Evolutionary conservation across 1,140 invertebrate species (phyloP), one percentile per base, ranked within the genome.

Genomic region (Homalodisca vitripennis): DNA sequence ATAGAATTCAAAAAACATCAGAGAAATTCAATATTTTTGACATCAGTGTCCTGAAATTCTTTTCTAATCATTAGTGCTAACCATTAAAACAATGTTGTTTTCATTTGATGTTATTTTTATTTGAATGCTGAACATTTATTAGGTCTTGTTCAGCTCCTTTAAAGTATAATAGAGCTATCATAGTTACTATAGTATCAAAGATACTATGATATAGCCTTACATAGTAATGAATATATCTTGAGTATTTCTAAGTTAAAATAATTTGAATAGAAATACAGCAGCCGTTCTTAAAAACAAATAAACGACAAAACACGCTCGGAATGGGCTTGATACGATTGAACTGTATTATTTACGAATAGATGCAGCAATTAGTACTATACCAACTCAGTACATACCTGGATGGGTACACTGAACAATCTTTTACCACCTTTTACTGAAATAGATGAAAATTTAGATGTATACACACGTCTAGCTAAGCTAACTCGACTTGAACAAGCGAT

Each of bases 121-220:
- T 66, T 66, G 47, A 66, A 66, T 32, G 47, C 47, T 27, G 46
- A 47, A 32, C 63, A 47, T 66, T 66, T 30, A 66, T 70, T 60
- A 60, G 69, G 47, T 34, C 62, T 67, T 57, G 65, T 70, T 67
- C 69, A 67, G 69, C 69, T 70, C 64, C 69, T 67, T 70, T 62
- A 34, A 70, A 70, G 55, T 55, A 62, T 48, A 70, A 47, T 66
- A 53, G 60, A 70, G 69, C 69, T 62, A 70, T 66, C 62, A 70
- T 70, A 70, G 69, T 70, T 66, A 70, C 69, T 67, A 67, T 62
- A 70, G 60, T 67, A 67, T 66, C 64, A 70, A 70, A 66, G 64
- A 67, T 70, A 70, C 55, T 66, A 70, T 70, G 66, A 67, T 60
- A 55, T 67, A 57, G 41, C 46, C 47, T 67, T 64, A 32, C 46